A percentile compares a stretch with the other conserved stretches of the same genome.
Conservation (phyloP, 64 coral and sea anemone genomes). For the Dendronephthya gigantea region DNA sequence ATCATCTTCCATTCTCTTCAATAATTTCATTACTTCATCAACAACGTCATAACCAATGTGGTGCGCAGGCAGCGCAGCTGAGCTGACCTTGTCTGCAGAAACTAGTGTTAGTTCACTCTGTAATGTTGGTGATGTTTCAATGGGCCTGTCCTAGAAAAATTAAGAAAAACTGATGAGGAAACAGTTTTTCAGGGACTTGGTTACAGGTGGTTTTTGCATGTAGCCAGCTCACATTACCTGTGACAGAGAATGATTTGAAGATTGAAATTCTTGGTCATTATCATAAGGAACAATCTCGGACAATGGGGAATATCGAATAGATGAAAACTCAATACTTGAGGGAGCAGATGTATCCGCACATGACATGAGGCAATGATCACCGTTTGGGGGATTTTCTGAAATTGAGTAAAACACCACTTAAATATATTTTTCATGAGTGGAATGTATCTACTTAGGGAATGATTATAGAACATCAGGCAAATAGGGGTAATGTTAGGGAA, state of each 20-base stretch:
- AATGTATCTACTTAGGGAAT: not conserved
- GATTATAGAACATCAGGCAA: not conserved
- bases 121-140: conserved; percentile 18
- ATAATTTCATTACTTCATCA: conserved; percentile 63
- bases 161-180: too few species aligned
- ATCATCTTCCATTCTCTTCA: conserved; percentile 73
- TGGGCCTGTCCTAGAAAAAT: not conserved
- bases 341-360: not conserved
- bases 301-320: not conserved
- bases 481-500: too few species aligned
- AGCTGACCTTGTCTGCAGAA: not conserved
- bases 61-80: too few species aligned
- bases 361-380: not conserved
- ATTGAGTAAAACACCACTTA: not conserved
- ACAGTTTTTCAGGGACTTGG: too few species aligned
- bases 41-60: conserved; percentile 40
- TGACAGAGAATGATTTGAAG: not conserved
- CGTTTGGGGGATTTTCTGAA: not conserved
- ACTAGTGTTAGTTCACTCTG: not conserved
- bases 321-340: not conserved
- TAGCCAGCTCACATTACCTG: too few species aligned
- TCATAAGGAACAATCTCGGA: not conserved
- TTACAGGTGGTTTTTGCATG: too few species aligned
- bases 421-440: not conserved
- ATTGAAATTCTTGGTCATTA: not conserved